A percentile compares a stretch with the other conserved stretches of the same genome.
Conservation (phyloP, 2,888 invertebrate genomes). For the Junonia oenone region DNA sequence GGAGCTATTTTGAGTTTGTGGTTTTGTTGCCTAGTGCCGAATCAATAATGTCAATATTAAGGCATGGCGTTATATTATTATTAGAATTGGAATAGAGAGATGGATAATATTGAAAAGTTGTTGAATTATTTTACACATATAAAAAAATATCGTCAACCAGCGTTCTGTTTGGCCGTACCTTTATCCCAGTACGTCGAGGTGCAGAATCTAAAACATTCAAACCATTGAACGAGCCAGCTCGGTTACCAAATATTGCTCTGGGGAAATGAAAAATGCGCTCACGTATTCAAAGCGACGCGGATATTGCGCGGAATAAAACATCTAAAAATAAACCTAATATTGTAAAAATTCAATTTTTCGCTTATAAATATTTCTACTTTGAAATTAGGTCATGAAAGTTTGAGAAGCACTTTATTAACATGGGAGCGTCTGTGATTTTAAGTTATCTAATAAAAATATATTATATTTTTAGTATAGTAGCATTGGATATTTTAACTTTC, state of each 20-base stretch:
- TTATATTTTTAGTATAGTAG: too few species aligned
- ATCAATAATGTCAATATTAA: too few species aligned
- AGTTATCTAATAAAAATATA: neutral
- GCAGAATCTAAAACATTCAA: constrained; percentile 20
- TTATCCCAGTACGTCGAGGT: constrained; percentile 1
- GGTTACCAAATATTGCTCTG: constrained; percentile 22
- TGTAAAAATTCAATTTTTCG: neutral
- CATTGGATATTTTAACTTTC: too few species aligned
- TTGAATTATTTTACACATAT: too few species aligned
- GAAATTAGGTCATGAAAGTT: neutral
- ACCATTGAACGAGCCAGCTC: constrained; percentile 8
- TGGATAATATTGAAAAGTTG: too few species aligned
- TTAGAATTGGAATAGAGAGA: too few species aligned
- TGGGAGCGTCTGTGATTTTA: neutral
- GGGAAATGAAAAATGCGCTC: constrained; percentile 15
- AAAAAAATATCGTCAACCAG: neutral
- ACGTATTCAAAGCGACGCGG: neutral
- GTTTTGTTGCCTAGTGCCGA: too few species aligned
- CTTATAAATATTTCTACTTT: neutral
- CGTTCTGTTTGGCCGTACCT: neutral
- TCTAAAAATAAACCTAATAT: neutral
- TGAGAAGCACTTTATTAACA: neutral
- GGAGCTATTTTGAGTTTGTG: too few species aligned
- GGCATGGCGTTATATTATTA: too few species aligned
- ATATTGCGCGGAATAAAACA: constrained; percentile 2